Evolutionary conservation across 2,113 vertebrate species (phyloP), one percentile per base, ranked within the genome.

Genomic region (Suncus etruscus): DNA sequence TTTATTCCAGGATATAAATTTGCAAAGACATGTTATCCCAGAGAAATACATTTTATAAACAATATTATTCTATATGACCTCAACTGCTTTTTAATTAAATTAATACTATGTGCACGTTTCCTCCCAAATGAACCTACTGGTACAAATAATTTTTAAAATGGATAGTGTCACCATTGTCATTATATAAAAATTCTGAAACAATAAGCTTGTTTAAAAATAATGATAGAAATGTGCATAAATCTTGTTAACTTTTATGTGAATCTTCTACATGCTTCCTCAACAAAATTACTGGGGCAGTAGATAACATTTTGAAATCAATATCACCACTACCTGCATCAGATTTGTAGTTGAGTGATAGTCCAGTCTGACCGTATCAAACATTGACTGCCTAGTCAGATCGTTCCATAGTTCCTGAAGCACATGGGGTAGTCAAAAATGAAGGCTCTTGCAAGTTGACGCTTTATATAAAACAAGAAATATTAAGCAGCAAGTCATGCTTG

Each of bases 381-480:
- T 86, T n/a, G 68, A 50, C 75, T 61, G 24, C 27, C 76, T 74
- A 29, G 58, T 89, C 11, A 61, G 39, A 75, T 75, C 75, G 48
- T 48, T 32, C 29, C 50, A 31, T 18, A 25, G 22, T 79, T 73
- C 31, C 58, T 14, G 16, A 68, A 89, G 32, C 68, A 32, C 31
- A 68, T 47, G 39, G 32, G 66, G 45, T 11, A 75, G 48, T 74
- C 39, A 48, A 58, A 48, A 80, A n/a, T 68, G 29, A 85, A 48
- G 39, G 68, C 5, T 11, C 48, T 81, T 69, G 51, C 63, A 86
- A 61, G 70, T 69, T 58, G 48, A 61, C 0, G 1, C 86, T 39
- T 75, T 80, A 73, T 75, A 48, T 85, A 45, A 75, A 75, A 66
- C 50, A 81, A 69, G 61, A 93, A 79, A 80, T 75, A 85, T 84